phyloP scores from a whole-genome alignment of 2,888 invertebrate genomes.

The Lithophane socia region DNA sequence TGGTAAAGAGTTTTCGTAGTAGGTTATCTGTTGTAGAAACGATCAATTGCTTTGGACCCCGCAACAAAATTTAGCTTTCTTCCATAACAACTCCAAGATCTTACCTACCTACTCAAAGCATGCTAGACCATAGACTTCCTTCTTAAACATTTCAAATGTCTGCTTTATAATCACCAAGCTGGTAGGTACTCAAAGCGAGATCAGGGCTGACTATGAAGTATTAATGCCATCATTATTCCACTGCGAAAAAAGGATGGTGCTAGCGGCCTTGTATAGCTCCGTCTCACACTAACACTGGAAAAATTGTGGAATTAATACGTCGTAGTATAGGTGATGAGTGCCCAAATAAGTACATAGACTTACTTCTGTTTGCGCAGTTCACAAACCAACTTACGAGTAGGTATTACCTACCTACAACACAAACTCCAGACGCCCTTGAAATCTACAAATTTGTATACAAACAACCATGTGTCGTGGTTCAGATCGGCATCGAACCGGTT shows the following conservation, averaged over 20 bases:
- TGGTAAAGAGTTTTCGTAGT: too few relatives aligned
- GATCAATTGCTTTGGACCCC: neutral
- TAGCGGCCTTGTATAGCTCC: too few relatives aligned
- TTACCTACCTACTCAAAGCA: neutral
- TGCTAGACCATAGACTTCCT: neutral
- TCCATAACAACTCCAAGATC: neutral
- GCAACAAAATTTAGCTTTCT: neutral
- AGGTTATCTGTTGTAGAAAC: neutral
- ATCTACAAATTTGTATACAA: slow-evolving; percentile 61
- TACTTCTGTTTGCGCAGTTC: neutral
- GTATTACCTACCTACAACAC: neutral
- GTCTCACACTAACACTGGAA: too few relatives aligned
- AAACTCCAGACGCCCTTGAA: slow-evolving; percentile 61
- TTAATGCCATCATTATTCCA: too few relatives aligned
- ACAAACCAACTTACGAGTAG: neutral
- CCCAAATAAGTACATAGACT: neutral
- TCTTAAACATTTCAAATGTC: neutral
- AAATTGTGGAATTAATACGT: too few relatives aligned
- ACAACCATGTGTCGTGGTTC: slow-evolving; percentile 48
- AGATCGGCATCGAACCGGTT: slow-evolving; percentile 68
- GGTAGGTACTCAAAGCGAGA: neutral
- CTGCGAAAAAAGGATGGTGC: too few relatives aligned
- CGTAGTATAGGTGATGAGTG: too few relatives aligned
- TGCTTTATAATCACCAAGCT: too few relatives aligned
- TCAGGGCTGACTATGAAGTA: too few relatives aligned